A percentile compares a stretch with the other conserved stretches of the same genome.
Evolutionary conservation across 92 coral and sea anemone genomes (phyloP).

Genomic region (Heteractis magnifica): DNA sequence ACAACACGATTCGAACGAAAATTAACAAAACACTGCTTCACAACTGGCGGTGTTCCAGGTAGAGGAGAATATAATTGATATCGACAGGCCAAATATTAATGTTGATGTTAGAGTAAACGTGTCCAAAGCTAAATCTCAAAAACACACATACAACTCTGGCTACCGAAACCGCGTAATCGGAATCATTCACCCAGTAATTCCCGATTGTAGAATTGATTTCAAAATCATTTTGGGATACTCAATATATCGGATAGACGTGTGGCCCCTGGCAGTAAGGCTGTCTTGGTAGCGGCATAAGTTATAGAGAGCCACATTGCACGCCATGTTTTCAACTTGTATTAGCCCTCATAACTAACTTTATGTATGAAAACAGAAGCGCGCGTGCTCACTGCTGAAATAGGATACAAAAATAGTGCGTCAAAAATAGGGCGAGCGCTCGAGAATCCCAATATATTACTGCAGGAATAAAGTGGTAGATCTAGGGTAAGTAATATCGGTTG

Average conservation of each 20-base stretch:
- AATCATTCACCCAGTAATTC: background rate
- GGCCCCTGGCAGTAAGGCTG: background rate
- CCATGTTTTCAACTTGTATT: background rate
- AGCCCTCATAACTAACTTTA: background rate
- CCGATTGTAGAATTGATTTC: background rate
- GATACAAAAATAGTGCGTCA: background rate
- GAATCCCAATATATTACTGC: background rate
- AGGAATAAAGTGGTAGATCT: background rate
- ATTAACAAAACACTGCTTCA: background rate
- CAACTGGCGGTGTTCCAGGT: background rate
- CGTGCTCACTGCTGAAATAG: background rate
- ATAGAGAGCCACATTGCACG: background rate
- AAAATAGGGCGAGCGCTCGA: background rate
- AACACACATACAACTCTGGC: background rate
- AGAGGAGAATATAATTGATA: background rate
- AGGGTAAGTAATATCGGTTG: background rate
- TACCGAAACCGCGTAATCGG: background rate
- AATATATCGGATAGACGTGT: background rate
- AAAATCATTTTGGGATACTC: background rate
- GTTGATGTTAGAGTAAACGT: background rate
- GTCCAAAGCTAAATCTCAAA: background rate
- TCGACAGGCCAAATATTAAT: background rate
- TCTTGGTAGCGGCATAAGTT: background rate
- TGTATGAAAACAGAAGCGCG: background rate
- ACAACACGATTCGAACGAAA: background rate